These are phyloP conservation scores for Heteractis magnifica DNA, from an alignment of 92 coral and sea anemone genomes.

Conservation along the genomic window DNA sequence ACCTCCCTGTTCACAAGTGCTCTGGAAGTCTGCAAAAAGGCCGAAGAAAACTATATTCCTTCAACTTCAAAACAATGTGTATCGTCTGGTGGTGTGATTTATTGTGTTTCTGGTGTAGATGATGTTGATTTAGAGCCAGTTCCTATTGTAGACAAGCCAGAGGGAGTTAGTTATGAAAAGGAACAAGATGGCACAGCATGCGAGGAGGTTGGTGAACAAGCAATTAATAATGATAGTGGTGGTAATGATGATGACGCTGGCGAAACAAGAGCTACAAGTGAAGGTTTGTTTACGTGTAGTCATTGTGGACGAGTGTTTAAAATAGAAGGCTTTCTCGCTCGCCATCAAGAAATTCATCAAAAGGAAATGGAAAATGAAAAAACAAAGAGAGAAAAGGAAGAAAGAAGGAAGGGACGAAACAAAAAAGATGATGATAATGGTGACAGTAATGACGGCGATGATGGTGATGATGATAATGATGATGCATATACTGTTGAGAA, in stretches of 20 bases:
- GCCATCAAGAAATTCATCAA: background rate
- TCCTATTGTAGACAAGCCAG: background rate
- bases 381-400: background rate
- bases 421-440: background rate
- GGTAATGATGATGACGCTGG: background rate
- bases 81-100: background rate
- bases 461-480: background rate
- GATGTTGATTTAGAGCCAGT: background rate
- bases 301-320: background rate
- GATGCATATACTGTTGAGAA: background rate
- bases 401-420: background rate
- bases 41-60: background rate
- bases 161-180: background rate
- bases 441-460: background rate
- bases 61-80: background rate
- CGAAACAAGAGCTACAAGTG: background rate
- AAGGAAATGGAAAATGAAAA: background rate
- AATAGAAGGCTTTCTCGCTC: background rate
- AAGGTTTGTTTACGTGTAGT: background rate
- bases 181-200: background rate
- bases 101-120: background rate
- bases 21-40: background rate
- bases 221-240: background rate
- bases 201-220: background rate
- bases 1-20: too few species aligned